A percentile compares a stretch with the other conserved stretches of the same genome.
phyloP scores from a whole-genome alignment of 1,140 invertebrate species.

The Platyscapa corneri region DNA sequence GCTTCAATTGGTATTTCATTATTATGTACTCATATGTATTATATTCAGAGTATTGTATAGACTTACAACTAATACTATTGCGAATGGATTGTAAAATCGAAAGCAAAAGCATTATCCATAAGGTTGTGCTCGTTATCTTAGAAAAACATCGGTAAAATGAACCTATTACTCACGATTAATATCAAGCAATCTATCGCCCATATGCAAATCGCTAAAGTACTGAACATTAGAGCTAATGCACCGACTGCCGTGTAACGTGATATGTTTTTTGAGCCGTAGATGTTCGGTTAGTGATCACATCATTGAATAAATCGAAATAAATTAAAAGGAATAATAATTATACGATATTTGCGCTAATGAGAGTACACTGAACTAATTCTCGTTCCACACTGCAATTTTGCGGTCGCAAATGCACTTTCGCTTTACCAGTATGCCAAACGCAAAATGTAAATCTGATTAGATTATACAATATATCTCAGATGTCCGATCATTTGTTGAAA shows the following conservation, averaged over 20 bases:
- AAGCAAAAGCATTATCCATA: not conserved
- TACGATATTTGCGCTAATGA: not conserved
- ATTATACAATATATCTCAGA: not conserved
- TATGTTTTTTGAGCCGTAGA: constrained; percentile 41
- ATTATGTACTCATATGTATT: not conserved
- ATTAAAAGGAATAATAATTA: constrained; percentile 8
- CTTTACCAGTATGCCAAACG: not conserved
- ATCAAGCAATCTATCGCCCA: constrained; percentile 27
- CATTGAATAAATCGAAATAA: not conserved
- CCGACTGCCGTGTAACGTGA: constrained; percentile 39
- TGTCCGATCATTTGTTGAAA: not conserved
- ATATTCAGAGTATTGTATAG: not conserved
- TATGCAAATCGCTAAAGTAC: constrained; percentile 40
- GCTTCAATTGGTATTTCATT: not conserved
- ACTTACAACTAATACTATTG: not conserved
- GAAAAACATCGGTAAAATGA: constrained; percentile 40
- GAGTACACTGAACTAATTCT: not conserved
- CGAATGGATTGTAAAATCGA: not conserved
- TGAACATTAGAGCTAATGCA: constrained; percentile 33
- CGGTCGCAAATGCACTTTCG: not conserved
- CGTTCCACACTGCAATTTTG: not conserved
- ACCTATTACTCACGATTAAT: constrained; percentile 41
- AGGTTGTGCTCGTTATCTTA: constrained; percentile 32
- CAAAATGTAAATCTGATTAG: not conserved
- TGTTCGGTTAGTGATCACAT: not conserved